Conservation (phyloP, 2,797 vertebrate species). For the Anas capensis region DNA sequence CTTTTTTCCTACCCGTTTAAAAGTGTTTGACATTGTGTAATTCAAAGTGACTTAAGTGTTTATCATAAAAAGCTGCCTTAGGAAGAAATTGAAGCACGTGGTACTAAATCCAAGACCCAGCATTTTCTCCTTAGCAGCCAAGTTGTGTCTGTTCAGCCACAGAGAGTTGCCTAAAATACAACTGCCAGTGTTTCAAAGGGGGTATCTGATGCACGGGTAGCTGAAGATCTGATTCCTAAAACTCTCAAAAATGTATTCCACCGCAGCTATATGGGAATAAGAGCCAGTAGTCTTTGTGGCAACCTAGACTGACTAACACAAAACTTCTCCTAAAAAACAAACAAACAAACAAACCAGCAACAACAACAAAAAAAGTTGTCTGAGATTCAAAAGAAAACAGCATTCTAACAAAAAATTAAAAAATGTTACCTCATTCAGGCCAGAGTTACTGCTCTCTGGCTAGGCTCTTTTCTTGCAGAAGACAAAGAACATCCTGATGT, state of each 20-base stretch:
- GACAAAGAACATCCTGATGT: background rate
- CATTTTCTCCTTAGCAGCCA: background rate
- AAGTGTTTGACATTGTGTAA: slow-evolving; percentile 57
- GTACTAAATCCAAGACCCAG: slow-evolving; percentile 1
- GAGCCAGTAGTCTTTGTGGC: background rate
- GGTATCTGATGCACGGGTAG: background rate
- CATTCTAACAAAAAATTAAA: background rate
- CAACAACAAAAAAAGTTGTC: background rate
- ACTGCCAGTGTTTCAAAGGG: background rate
- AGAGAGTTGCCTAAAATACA: background rate
- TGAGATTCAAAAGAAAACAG: slow-evolving; percentile 15
- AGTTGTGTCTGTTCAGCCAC: background rate
- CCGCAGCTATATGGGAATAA: background rate
- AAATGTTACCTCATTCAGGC: background rate
- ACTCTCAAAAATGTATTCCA: background rate
- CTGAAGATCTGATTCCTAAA: background rate
- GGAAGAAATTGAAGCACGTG: slow-evolving; percentile 1
- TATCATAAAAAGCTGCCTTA: slow-evolving; percentile 40
- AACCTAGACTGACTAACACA: background rate
- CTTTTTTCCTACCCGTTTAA: slow-evolving; percentile 25
- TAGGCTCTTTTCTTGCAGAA: background rate
- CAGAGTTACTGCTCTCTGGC: background rate
- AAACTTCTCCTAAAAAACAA: background rate
- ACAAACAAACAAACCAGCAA: too few relatives aligned
- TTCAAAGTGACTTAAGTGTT: slow-evolving; percentile 54